These are phyloP conservation scores for Fregetta grallaria DNA, from an alignment of 2,113 vertebrate species.

Conservation along the genomic window DNA sequence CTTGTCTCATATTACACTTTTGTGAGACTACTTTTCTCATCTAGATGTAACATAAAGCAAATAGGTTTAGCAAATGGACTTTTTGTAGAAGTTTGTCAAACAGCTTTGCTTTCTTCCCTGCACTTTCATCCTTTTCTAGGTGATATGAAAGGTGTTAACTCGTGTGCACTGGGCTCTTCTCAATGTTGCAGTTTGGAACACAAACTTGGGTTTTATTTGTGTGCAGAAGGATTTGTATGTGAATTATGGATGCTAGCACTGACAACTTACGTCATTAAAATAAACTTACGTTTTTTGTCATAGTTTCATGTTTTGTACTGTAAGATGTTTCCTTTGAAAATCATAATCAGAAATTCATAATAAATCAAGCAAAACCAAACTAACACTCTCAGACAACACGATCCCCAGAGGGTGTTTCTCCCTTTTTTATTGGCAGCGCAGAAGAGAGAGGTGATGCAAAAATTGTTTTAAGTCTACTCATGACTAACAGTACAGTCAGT, in stretches of 20 bases:
- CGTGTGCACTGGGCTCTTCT: not conserved
- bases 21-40: not conserved
- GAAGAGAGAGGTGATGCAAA: not conserved
- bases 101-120: not conserved
- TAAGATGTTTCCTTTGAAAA: not conserved
- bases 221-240: not conserved
- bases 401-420: not conserved
- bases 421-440: not conserved
- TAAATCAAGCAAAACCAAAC: not conserved
- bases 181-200: not conserved
- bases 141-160: not conserved
- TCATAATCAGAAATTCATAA: not conserved
- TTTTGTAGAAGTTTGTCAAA: not conserved
- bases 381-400: not conserved
- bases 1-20: not conserved
- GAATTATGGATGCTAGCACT: not conserved
- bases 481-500: not conserved
- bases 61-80: not conserved
- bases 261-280: not conserved
- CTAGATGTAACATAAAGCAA: not conserved
- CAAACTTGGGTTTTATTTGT: not conserved
- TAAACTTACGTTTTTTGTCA: not conserved
- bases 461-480: not conserved
- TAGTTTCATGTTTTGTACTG: not conserved
- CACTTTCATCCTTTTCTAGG: not conserved